Conservation (phyloP, 2,888 invertebrate genomes). For the Saturnia japonica region DNA sequence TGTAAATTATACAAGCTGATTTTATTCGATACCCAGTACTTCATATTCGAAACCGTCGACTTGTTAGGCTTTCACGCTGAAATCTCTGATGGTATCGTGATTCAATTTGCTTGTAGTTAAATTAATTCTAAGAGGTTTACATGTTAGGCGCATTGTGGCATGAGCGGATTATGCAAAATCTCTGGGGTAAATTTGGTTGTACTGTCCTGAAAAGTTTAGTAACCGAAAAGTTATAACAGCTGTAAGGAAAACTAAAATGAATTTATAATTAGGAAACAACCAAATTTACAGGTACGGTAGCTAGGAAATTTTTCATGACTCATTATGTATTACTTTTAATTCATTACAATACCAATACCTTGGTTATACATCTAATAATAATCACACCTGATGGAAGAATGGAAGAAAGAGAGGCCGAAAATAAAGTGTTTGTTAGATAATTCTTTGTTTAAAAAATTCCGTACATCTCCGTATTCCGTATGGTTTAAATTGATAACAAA, state of each 20-base stretch:
- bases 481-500: not conserved
- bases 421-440: not conserved
- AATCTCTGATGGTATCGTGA: slow-evolving; percentile 35
- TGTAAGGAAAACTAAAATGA: not conserved
- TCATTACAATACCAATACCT: too few relatives aligned
- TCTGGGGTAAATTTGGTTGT: not conserved
- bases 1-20: not conserved
- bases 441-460: not conserved
- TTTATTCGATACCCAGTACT: not conserved
- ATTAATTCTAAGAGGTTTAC: slow-evolving; percentile 6
- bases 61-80: slow-evolving; percentile 31
- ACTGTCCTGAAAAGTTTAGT: not conserved
- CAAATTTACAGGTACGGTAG: not conserved
- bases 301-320: not conserved
- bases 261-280: not conserved
- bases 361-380: too few relatives aligned
- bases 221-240: not conserved
- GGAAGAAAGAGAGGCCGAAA: too few relatives aligned
- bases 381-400: too few relatives aligned
- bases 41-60: slow-evolving; percentile 33
- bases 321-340: not conserved
- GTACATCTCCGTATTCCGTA: not conserved
- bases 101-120: slow-evolving; percentile 38
- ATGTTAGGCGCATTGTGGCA: not conserved
- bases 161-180: not conserved